A percentile compares a stretch with the other conserved stretches of the same genome.
Conservation (phyloP, 2,113 vertebrate genomes). For the Lampris megalopsis region DNA sequence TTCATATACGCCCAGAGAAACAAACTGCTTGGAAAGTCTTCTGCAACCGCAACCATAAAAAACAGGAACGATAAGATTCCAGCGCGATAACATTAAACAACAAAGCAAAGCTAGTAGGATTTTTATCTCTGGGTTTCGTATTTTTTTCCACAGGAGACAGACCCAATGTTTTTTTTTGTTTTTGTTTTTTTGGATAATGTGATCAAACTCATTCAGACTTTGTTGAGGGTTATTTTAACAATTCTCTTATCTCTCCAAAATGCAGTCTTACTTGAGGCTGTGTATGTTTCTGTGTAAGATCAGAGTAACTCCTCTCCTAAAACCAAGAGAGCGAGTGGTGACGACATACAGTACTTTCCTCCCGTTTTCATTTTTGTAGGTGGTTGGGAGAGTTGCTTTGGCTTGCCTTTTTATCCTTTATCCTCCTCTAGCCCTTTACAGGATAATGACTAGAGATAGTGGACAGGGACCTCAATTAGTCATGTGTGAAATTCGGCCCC, state of each 20-base stretch:
- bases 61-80: constrained; percentile 24
- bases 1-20: constrained; percentile 29
- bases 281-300: neutral
- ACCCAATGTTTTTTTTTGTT: neutral
- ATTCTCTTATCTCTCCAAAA: neutral
- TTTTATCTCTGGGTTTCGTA: neutral
- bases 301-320: neutral
- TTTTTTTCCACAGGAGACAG: neutral
- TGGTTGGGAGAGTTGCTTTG: neutral
- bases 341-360: neutral
- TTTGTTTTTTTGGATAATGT: constrained; percentile 4
- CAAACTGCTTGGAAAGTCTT: neutral
- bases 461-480: constrained; percentile 38
- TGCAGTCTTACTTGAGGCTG: neutral
- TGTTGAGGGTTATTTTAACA: neutral
- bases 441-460: constrained; percentile 44
- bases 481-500: constrained; percentile 41
- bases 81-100: neutral
- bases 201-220: neutral
- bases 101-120: neutral
- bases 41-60: neutral
- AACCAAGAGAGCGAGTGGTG: neutral
- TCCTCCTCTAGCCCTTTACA: constrained; percentile 30
- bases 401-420: constrained; percentile 22
- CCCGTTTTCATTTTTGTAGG: neutral